Base-by-base conservation (phyloP, 2,797 vertebrate species). In the Xenentodon cancila region DNA sequence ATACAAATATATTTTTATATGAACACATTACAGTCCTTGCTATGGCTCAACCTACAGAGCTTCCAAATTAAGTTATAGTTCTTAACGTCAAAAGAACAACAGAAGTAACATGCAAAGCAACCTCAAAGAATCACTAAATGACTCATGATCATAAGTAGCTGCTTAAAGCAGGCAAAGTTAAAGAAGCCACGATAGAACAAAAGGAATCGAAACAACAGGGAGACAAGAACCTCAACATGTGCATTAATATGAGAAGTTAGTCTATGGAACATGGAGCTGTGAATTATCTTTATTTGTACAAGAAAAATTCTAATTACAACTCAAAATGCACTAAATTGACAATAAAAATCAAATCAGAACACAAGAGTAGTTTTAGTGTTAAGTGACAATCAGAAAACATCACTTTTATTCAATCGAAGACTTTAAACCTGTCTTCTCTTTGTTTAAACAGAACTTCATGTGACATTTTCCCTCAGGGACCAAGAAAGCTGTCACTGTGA, bases 381-480 rank as follows among this genome's bases (percentile, higher is more conserved):
- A 66, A 47, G 18, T 40, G 43, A 73, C 16, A 59, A 16, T 7
- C 61, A 13, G 48, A 45, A 73, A 32, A 42, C 17, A 51, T 43
- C 21, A 27, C 58, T 40, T 54, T 59, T 58, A 30, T 52, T 46
- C 13, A 32, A 54, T 11, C n/a, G 17, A 1, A 42, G 9, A 34
- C 53, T 60, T 50, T 53, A 21, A 68, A 63, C 49, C 48, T 51
- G 20, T 59, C 25, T 52, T 30, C 27, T 66, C 18, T 67, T 18
- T 51, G 34, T 20, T 53, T 18, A 27, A 40, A 48, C n/a, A 73
- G 37, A 75, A 53, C 54, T 68, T 73, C 55, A 76, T 75, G 71
- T 68, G 65, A 77, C 73, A 65, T 79, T 79, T 77, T 73, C 44
- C 49, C 47, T 54, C 25, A 37, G 63, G 60, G 72, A 61, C 80